Conservation (phyloP, 2,888 invertebrate species). For the Hypercompe scribonia region DNA sequence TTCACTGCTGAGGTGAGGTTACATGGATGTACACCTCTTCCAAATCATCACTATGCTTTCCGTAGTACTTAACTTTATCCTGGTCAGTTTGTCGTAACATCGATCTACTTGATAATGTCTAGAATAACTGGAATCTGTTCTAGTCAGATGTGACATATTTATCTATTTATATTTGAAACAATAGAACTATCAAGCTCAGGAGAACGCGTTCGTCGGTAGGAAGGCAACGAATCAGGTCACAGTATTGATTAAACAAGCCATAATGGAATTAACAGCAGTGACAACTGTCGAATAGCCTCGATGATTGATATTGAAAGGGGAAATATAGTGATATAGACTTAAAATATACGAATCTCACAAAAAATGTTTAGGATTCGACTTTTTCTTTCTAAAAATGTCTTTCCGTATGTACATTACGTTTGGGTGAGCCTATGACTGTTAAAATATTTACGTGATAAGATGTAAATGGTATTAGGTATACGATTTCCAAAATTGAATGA, state of each 20-base stretch:
- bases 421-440: neutral
- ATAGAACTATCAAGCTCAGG: slow-evolving; percentile 10
- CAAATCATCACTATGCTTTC: no score
- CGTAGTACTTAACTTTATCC: neutral
- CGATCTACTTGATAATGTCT: neutral
- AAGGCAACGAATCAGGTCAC: slow-evolving; percentile 42
- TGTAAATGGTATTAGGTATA: neutral
- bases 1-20: no score
- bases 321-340: no score
- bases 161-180: slow-evolving; percentile 7
- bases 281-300: slow-evolving; percentile 30
- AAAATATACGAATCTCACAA: neutral
- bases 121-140: neutral
- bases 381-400: no score
- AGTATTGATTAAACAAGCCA: slow-evolving; percentile 57
- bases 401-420: neutral
- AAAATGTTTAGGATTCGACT: no score
- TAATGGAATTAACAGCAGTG: slow-evolving; percentile 55
- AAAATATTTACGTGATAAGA: neutral
- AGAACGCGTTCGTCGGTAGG: slow-evolving; percentile 37
- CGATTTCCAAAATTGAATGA: neutral
- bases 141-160: neutral
- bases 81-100: neutral
- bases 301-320: slow-evolving; percentile 25
- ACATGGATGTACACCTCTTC: no score